Conservation (phyloP, 92 coral and sea anemone species). For the Zoanthus gigantus region DNA sequence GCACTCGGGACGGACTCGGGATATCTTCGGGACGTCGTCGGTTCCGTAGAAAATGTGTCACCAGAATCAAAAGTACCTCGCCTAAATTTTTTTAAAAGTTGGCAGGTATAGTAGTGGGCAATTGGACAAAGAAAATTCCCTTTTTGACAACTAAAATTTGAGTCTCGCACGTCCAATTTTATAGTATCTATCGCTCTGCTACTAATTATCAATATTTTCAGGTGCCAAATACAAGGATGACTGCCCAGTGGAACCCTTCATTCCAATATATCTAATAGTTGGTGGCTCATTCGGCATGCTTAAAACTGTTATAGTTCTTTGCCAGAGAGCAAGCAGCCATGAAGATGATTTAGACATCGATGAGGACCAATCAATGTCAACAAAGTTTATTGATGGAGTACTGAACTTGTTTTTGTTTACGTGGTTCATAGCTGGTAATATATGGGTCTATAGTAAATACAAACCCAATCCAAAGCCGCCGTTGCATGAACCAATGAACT, state of each 20-base stretch:
- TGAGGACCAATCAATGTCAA: slow-evolving; percentile 98
- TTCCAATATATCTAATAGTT: slow-evolving; percentile 95
- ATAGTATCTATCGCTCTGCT: too few species aligned
- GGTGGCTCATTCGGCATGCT: slow-evolving; percentile 99
- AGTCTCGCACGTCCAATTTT: too few species aligned
- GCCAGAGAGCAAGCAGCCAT: slow-evolving; percentile 88
- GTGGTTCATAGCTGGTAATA: slow-evolving; percentile 99
- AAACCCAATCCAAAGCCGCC: slow-evolving; percentile 91
- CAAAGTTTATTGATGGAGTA: slow-evolving; percentile 96
- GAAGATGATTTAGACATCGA: slow-evolving; percentile 87
- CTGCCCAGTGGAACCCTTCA: slow-evolving; percentile 98
- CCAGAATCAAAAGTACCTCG: too few species aligned
- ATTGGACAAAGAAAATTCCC: too few species aligned
- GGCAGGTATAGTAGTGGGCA: too few species aligned
- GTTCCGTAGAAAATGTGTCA: too few species aligned
- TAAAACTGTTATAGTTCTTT: slow-evolving; percentile 90
- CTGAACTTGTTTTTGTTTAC: slow-evolving; percentile 95
- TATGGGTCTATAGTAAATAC: slow-evolving; percentile 98
- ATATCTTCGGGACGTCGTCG: too few species aligned
- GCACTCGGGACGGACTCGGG: too few species aligned
- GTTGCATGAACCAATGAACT: slow-evolving; percentile 85
- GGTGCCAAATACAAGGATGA: slow-evolving; percentile 96
- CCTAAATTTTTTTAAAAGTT: too few species aligned
- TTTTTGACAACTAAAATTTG: too few species aligned
- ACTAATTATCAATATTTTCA: slow-evolving; percentile 7